Evolutionary conservation across 2,888 invertebrate genomes (phyloP).

Genomic region (Boloria euphrosyne): DNA sequence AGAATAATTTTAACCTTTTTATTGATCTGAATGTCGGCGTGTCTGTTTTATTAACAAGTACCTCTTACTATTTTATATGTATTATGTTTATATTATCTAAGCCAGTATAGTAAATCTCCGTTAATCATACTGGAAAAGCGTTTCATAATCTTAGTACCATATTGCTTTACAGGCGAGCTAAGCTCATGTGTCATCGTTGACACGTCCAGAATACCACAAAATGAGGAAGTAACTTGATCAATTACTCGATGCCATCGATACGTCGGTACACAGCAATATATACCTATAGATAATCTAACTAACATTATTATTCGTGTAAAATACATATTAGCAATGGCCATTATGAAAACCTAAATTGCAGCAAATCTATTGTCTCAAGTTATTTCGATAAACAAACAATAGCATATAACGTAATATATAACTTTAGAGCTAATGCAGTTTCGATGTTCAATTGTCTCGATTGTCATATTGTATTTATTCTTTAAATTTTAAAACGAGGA

Average conservation of each 20-base stretch:
- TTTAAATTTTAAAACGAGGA: background rate
- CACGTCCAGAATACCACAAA: conserved; percentile 51
- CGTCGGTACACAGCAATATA: conserved; percentile 41
- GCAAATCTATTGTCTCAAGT: no score
- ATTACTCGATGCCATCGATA: conserved; percentile 22
- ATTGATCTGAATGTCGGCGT: no score
- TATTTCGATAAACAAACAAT: conserved; percentile 9
- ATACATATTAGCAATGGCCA: no score
- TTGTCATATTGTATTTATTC: background rate
- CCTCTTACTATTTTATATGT: no score
- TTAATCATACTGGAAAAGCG: conserved; percentile 5
- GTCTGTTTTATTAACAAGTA: no score
- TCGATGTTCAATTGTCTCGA: background rate
- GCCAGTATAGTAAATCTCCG: background rate
- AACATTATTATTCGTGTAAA: background rate
- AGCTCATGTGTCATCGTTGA: conserved; percentile 35
- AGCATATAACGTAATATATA: no score
- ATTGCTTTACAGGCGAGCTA: conserved; percentile 31
- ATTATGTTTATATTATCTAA: no score
- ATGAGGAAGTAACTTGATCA: conserved; percentile 53
- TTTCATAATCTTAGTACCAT: conserved; percentile 17
- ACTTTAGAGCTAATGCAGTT: background rate
- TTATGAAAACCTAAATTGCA: no score
- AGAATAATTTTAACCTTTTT: no score
- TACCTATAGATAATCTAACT: background rate